Conservation (phyloP, 2,797 vertebrate species). For the Apogon talboti region DNA sequence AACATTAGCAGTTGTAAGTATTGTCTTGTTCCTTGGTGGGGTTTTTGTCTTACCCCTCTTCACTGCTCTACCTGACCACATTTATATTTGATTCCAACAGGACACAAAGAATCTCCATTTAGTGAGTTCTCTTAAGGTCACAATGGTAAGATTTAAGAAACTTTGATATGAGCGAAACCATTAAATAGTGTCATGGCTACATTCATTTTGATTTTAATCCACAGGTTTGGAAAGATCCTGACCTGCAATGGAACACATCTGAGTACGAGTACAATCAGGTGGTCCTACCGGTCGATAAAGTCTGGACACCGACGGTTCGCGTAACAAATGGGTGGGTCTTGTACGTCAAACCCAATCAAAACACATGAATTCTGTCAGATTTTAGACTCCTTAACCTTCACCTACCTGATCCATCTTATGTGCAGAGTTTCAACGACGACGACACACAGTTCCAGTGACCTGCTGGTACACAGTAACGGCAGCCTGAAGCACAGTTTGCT, state of each 20-base stretch:
- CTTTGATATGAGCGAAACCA: neutral
- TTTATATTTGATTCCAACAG: constrained; percentile 55
- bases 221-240: constrained; percentile 75
- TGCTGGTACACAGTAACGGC: constrained; percentile 71
- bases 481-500: constrained; percentile 58
- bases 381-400: neutral
- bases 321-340: constrained; percentile 78
- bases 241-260: constrained; percentile 69
- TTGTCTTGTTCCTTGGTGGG: neutral
- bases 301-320: constrained; percentile 79
- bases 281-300: constrained; percentile 68
- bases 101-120: constrained; percentile 74
- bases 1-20: constrained; percentile 79
- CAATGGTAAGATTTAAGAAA: constrained; percentile 59
- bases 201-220: constrained; percentile 14
- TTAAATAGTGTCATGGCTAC: neutral
- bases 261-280: constrained; percentile 54
- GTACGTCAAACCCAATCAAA: neutral
- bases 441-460: constrained; percentile 55
- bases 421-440: constrained; percentile 61
- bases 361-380: too few relatives aligned
- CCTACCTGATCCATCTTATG: neutral
- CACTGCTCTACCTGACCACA: neutral
- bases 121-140: constrained; percentile 55
- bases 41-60: too few relatives aligned